phyloP scores from a whole-genome alignment of 2,888 invertebrate genomes.

The Eupithecia insigniata region DNA sequence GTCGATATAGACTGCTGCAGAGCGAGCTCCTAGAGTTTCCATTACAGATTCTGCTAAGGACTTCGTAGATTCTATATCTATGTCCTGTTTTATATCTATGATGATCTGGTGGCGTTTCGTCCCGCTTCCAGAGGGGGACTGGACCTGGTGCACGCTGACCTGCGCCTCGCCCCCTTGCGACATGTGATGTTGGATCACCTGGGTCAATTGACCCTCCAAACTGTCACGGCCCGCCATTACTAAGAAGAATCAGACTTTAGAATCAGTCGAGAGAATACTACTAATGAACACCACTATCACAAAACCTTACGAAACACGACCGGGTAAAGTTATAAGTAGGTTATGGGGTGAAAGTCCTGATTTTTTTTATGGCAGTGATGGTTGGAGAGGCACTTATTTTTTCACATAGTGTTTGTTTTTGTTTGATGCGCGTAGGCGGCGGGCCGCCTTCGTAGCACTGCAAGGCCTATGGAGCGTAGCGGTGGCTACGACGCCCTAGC shows the following conservation, averaged over 20 bases:
- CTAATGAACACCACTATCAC: slow-evolving; percentile 82
- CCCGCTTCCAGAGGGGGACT: slow-evolving; percentile 71
- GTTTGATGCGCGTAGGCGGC: slow-evolving; percentile 68
- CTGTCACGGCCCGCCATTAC: slow-evolving; percentile 72
- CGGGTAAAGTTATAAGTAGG: not conserved
- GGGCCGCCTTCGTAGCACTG: slow-evolving; percentile 73
- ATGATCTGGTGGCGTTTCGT: slow-evolving; percentile 80
- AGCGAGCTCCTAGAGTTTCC: slow-evolving; percentile 79
- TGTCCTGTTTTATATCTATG: slow-evolving; percentile 81
- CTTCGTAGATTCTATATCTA: slow-evolving; percentile 79
- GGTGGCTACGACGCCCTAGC: slow-evolving; percentile 70
- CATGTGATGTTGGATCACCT: slow-evolving; percentile 77
- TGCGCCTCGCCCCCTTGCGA: slow-evolving; percentile 74
- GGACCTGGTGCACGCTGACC: slow-evolving; percentile 79
- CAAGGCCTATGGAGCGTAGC: slow-evolving; percentile 78
- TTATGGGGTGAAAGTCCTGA: slow-evolving; percentile 65
- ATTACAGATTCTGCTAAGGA: slow-evolving; percentile 81
- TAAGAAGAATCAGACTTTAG: slow-evolving; percentile 47
- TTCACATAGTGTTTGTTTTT: slow-evolving; percentile 59
- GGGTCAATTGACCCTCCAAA: slow-evolving; percentile 73
- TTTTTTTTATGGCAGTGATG: slow-evolving; percentile 60
- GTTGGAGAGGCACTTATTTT: slow-evolving; percentile 54
- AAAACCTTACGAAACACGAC: slow-evolving; percentile 32
- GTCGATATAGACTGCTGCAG: slow-evolving; percentile 79
- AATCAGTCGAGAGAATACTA: slow-evolving; percentile 56